Evolutionary conservation across 2,797 vertebrate species (phyloP).

Genomic region (Mus minutoides): DNA sequence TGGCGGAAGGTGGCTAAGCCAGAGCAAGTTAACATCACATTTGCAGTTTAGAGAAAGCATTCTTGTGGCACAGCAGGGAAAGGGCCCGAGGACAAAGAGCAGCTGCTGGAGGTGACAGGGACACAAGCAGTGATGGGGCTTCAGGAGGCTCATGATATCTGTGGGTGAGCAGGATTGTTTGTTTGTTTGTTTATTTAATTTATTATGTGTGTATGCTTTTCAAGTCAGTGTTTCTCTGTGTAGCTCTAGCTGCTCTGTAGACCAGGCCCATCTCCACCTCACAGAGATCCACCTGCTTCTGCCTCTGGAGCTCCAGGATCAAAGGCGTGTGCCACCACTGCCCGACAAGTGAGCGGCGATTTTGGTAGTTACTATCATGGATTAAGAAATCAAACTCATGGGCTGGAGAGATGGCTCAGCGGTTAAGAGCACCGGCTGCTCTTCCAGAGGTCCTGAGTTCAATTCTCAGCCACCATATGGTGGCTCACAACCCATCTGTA

Average conservation of each 20-base stretch:
- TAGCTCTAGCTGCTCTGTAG: background rate
- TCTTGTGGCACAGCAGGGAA: background rate
- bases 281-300: background rate
- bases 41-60: background rate
- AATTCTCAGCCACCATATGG: too few relatives aligned
- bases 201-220: background rate
- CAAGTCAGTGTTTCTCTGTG: background rate
- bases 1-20: background rate
- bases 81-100: background rate
- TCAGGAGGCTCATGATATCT: background rate
- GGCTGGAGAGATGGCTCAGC: too few relatives aligned
- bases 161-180: background rate
- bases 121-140: accelerated
- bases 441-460: too few relatives aligned
- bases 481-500: too few relatives aligned
- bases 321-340: background rate
- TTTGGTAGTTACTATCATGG: background rate
- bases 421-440: too few relatives aligned
- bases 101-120: background rate
- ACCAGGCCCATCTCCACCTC: background rate
- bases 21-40: background rate
- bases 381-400: slow-evolving; percentile 4
- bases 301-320: background rate
- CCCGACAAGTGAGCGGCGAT: background rate
- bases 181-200: background rate